Percentiles rank a stretch among this genome's conserved stretches.
Conservation (phyloP, 2,113 vertebrate species). For the Baryphthengus martii region DNA sequence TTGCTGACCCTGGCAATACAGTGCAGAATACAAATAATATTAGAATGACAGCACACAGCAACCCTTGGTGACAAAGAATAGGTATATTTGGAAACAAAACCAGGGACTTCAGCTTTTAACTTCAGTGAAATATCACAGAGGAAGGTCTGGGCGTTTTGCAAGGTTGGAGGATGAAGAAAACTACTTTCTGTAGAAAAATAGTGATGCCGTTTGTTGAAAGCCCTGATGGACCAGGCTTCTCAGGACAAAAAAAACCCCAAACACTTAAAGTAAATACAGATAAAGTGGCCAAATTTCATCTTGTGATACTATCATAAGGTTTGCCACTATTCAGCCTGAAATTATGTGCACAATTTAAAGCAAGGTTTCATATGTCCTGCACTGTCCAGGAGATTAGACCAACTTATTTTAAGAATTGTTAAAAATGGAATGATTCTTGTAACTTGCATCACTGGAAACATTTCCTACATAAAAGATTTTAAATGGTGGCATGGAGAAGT, state of each 20-base stretch:
- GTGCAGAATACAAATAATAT: not conserved
- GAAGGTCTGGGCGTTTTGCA: not conserved
- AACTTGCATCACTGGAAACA: not conserved
- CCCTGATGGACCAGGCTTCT: not conserved
- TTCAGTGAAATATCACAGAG: not conserved
- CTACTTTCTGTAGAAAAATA: not conserved
- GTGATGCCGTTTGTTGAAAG: not conserved
- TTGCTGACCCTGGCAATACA: not conserved
- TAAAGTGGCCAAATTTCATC: not conserved
- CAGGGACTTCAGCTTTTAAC: not conserved
- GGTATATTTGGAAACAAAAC: not conserved
- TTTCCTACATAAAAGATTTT: not conserved
- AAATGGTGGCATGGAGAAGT: not conserved
- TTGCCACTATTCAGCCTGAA: not conserved
- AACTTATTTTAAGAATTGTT: not conserved
- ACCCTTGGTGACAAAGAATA: not conserved
- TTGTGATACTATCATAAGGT: not conserved
- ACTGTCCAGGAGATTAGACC: not conserved
- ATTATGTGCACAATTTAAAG: not conserved
- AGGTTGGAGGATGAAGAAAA: not conserved
- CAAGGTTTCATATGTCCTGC: not conserved
- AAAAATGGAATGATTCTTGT: not conserved
- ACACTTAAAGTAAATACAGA: not conserved
- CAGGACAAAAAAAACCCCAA: not conserved
- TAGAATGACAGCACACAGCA: slow-evolving; percentile 25